These are phyloP conservation scores for Sardina pilchardus DNA, from an alignment of 2,113 vertebrate genomes.

Conservation along the genomic window DNA sequence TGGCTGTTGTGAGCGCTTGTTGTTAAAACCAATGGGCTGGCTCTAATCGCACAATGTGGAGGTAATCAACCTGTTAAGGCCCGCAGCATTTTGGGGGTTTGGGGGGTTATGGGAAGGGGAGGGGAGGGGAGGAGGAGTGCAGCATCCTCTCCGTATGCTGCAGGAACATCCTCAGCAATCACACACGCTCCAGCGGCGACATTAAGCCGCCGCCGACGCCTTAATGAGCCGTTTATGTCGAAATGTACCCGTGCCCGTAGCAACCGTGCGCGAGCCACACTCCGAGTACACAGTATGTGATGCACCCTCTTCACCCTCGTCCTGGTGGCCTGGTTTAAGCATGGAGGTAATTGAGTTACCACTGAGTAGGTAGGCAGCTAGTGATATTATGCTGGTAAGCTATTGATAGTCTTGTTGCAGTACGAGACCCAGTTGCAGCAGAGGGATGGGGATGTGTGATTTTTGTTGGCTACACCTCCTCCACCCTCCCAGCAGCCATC, in stretches of 20 bases:
- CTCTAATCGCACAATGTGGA: conserved; percentile 50
- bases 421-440: neutral
- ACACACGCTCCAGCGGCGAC: neutral
- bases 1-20: conserved; percentile 27
- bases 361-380: neutral
- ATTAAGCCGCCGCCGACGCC: neutral
- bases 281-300: neutral
- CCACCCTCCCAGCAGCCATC: neutral
- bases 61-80: conserved; percentile 54
- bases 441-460: neutral
- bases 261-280: too few relatives aligned
- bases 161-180: neutral
- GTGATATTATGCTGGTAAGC: too few relatives aligned
- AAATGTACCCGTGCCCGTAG: too few relatives aligned
- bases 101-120: too few relatives aligned
- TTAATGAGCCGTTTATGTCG: neutral
- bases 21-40: conserved; percentile 53
- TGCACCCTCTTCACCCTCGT: neutral
- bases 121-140: neutral
- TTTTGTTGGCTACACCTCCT: neutral
- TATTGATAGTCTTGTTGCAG: too few relatives aligned
- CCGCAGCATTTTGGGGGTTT: neutral
- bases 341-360: neutral
- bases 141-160: neutral
- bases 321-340: neutral